Evolutionary conservation across 2,888 invertebrate species (phyloP).

Genomic region (Bombylius discolor): DNA sequence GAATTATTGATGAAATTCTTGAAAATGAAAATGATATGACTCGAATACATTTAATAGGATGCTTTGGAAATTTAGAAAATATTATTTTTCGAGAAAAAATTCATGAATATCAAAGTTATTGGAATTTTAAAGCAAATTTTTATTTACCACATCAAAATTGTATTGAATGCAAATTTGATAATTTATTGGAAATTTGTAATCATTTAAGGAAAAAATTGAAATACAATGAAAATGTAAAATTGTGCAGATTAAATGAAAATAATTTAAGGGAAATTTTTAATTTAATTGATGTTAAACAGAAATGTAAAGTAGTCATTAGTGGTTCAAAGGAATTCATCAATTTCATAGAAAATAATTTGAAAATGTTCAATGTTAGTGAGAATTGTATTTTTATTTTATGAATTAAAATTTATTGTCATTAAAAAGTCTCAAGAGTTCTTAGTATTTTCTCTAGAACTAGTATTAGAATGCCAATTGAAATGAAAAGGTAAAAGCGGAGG

Average conservation of each 20-base stretch:
- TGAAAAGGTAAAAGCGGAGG: no score
- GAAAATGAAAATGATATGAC: constrained; percentile 55
- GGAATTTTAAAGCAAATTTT: constrained; percentile 61
- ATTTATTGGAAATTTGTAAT: constrained; percentile 13
- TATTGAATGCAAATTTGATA: background rate
- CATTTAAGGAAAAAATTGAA: constrained; percentile 19
- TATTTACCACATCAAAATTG: constrained; percentile 40
- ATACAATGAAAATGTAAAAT: constrained; percentile 24
- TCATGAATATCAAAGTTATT: constrained; percentile 44
- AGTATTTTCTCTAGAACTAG: no score
- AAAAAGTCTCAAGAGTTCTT: no score
- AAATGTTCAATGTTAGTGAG: background rate
- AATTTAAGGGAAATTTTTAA: constrained; percentile 6
- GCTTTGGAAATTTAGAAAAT: constrained; percentile 43
- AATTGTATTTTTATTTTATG: constrained; percentile 1
- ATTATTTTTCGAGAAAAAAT: constrained; percentile 51
- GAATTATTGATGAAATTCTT: constrained; percentile 48
- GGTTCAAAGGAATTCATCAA: constrained; percentile 21
- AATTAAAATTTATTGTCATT: background rate
- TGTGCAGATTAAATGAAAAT: constrained; percentile 6
- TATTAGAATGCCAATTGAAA: no score
- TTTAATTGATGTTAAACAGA: no score
- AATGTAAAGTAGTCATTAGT: constrained; percentile 14
- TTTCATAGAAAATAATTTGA: constrained; percentile 11
- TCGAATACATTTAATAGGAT: constrained; percentile 47